phyloP scores from a whole-genome alignment of 2,113 vertebrate species.

The Mohoua ochrocephala region DNA sequence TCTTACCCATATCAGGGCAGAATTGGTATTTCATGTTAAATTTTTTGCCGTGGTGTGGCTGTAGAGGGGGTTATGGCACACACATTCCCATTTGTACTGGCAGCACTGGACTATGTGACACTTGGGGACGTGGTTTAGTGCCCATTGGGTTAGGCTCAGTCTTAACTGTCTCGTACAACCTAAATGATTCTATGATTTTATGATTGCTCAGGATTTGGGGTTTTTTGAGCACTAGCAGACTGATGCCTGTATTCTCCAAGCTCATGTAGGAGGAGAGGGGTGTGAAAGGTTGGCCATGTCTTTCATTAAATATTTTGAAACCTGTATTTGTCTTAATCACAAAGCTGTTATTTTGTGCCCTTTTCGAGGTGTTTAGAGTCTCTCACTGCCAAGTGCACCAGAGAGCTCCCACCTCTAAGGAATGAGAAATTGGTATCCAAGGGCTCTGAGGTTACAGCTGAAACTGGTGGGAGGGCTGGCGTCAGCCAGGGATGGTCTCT shows the following conservation, averaged over 20 bases:
- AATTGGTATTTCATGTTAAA: background rate
- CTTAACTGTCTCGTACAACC: background rate
- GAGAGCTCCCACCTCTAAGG: background rate
- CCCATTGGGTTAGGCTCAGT: background rate
- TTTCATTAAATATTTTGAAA: background rate
- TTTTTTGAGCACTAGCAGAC: background rate
- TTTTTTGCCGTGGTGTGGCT: background rate
- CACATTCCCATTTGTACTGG: background rate
- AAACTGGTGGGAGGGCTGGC: background rate
- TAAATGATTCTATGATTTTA: background rate
- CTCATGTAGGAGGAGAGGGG: background rate
- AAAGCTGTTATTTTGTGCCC: background rate
- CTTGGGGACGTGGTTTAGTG: fast-evolving
- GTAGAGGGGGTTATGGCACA: background rate
- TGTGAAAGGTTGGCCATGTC: background rate
- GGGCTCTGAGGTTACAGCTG: background rate
- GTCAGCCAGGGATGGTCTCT: fast-evolving
- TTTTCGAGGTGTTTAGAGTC: background rate
- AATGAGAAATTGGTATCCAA: background rate
- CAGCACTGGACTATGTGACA: background rate
- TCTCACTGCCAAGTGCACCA: background rate
- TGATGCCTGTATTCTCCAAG: background rate
- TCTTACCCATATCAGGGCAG: fast-evolving
- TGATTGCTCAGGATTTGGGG: background rate
- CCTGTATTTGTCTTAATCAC: background rate